Conservation (phyloP, 2,797 vertebrate species). For the Psittacula echo region DNA sequence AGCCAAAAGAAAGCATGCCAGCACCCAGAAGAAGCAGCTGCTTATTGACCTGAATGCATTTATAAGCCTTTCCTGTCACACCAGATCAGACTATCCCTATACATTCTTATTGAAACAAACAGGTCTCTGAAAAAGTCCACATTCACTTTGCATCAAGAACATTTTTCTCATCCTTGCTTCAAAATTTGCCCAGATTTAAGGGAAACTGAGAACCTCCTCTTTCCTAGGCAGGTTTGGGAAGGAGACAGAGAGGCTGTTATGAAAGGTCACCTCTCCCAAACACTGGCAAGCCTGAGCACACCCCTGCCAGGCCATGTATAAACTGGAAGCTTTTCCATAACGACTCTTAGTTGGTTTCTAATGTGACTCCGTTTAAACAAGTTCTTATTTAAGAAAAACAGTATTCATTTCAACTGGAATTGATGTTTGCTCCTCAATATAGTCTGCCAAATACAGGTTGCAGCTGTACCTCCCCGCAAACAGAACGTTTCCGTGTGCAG, state of each 20-base stretch:
- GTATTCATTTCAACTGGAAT: background rate
- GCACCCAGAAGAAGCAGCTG: background rate
- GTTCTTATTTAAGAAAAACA: slow-evolving; percentile 1
- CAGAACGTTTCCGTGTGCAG: background rate
- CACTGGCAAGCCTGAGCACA: background rate
- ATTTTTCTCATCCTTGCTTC: background rate
- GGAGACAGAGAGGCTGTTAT: accelerated
- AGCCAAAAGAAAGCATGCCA: background rate
- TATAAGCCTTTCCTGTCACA: background rate
- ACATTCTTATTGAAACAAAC: background rate
- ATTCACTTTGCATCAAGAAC: background rate
- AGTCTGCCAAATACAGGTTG: background rate
- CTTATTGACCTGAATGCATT: background rate
- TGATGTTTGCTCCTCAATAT: background rate
- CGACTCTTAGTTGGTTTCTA: background rate
- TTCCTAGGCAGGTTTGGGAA: background rate
- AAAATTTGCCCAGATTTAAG: background rate
- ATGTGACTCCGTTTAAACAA: background rate
- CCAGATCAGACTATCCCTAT: background rate
- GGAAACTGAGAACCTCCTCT: background rate
- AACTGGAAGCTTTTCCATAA: background rate
- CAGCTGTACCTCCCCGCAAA: background rate
- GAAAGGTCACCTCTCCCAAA: background rate
- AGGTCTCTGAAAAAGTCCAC: background rate
- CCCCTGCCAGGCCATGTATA: background rate